Percentiles rank a stretch among this genome's conserved stretches.
phyloP scores from a whole-genome alignment of 2,888 invertebrate species.

The Choristoneura rosaceana region DNA sequence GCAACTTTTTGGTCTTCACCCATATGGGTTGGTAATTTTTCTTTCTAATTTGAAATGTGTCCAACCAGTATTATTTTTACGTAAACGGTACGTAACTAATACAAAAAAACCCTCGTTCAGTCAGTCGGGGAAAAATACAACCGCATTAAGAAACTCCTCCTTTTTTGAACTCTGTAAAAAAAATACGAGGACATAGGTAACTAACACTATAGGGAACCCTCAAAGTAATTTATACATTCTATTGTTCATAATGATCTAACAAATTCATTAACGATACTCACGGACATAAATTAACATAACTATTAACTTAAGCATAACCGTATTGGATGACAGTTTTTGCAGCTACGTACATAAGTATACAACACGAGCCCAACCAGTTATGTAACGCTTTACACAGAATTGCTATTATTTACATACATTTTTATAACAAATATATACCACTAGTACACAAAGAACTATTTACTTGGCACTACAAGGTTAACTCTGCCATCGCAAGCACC shows the following conservation, averaged over 20 bases:
- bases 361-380: constrained; percentile 22
- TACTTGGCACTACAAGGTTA: not conserved
- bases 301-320: constrained; percentile 8
- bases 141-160: too few species aligned
- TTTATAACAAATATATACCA: not conserved
- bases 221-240: not conserved
- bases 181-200: too few species aligned
- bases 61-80: too few species aligned
- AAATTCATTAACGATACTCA: constrained; percentile 13
- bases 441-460: not conserved
- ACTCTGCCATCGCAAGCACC: not conserved
- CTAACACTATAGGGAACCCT: too few species aligned
- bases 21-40: too few species aligned
- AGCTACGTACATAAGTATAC: not conserved
- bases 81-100: too few species aligned
- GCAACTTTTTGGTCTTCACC: too few species aligned
- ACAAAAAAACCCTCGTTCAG: too few species aligned
- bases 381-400: constrained; percentile 6
- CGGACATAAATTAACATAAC: constrained; percentile 15
- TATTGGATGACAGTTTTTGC: not conserved
- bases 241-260: constrained; percentile 6
- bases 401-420: constrained; percentile 22
- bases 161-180: too few species aligned
- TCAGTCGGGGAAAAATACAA: too few species aligned
- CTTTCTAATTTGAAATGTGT: too few species aligned